Evolutionary conservation across 2,113 vertebrate genomes (phyloP).

Genomic region (Porphyrio hochstetteri): DNA sequence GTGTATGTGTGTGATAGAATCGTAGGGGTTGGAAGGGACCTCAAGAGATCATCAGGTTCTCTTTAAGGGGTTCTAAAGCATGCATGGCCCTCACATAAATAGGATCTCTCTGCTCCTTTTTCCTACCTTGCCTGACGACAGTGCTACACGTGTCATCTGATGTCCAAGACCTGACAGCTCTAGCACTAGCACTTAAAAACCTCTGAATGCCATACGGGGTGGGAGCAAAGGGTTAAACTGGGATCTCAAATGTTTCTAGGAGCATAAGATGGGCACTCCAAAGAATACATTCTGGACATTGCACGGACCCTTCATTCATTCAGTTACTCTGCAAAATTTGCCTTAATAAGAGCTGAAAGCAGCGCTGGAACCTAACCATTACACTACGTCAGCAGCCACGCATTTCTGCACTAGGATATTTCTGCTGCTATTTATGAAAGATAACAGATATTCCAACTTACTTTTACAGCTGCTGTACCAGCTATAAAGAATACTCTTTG

Average conservation of each 20-base stretch:
- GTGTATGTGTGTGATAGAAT: too few relatives aligned
- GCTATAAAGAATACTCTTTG: not conserved
- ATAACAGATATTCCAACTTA: not conserved
- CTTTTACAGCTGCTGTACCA: not conserved
- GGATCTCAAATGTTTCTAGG: not conserved
- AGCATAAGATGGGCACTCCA: not conserved
- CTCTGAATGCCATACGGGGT: rapidly evolving
- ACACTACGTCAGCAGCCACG: not conserved
- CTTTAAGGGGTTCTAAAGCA: rapidly evolving
- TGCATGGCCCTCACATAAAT: not conserved
- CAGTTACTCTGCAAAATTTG: not conserved
- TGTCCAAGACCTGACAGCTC: not conserved
- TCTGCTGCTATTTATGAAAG: not conserved
- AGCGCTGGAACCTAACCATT: not conserved
- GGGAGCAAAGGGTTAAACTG: not conserved
- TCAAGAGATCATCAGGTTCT: too few relatives aligned
- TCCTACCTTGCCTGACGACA: rapidly evolving
- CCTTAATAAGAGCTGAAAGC: not conserved
- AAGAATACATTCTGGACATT: not conserved
- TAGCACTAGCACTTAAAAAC: not conserved
- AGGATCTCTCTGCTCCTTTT: not conserved
- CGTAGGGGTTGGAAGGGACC: too few relatives aligned
- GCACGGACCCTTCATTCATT: not conserved
- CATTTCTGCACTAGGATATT: not conserved
- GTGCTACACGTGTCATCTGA: rapidly evolving